Conservation (phyloP, 2,888 invertebrate species). For the Halocaridina rubra region DNA sequence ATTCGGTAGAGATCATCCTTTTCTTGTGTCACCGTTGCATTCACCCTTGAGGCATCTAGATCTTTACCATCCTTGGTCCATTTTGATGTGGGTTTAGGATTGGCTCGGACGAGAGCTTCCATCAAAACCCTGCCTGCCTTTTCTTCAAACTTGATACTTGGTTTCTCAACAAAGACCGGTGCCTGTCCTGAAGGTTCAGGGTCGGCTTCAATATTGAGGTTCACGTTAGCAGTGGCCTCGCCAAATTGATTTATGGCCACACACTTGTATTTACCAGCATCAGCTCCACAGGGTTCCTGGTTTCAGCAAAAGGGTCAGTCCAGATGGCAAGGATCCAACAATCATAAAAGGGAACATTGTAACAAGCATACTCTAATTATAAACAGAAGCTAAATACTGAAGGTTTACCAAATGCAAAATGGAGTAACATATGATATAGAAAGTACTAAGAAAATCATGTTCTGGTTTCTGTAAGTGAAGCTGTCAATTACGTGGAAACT, state of each 20-base stretch:
- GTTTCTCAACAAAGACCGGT: constrained; percentile 83
- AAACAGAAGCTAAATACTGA: neutral
- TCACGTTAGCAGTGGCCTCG: constrained; percentile 71
- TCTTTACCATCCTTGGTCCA: constrained; percentile 75
- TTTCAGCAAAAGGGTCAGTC: constrained; percentile 55
- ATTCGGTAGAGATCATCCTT: constrained; percentile 62
- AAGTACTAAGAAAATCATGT: no score
- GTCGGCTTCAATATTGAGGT: constrained; percentile 72
- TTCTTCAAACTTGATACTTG: constrained; percentile 72
- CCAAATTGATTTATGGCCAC: constrained; percentile 71
- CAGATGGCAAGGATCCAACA: no score
- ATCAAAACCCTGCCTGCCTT: constrained; percentile 85
- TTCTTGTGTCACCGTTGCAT: constrained; percentile 57
- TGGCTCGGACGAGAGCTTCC: constrained; percentile 81
- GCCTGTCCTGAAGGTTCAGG: constrained; percentile 78
- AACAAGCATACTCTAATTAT: neutral
- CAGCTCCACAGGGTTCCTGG: constrained; percentile 71
- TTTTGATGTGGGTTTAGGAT: constrained; percentile 70
- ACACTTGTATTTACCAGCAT: constrained; percentile 73
- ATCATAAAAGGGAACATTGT: neutral
- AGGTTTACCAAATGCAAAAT: no score
- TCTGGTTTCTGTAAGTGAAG: no score
- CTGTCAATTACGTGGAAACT: no score
- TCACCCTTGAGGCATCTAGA: constrained; percentile 56
- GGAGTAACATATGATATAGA: no score